phyloP scores from a whole-genome alignment of 2,113 vertebrate genomes.

The Mesitornis unicolor region DNA sequence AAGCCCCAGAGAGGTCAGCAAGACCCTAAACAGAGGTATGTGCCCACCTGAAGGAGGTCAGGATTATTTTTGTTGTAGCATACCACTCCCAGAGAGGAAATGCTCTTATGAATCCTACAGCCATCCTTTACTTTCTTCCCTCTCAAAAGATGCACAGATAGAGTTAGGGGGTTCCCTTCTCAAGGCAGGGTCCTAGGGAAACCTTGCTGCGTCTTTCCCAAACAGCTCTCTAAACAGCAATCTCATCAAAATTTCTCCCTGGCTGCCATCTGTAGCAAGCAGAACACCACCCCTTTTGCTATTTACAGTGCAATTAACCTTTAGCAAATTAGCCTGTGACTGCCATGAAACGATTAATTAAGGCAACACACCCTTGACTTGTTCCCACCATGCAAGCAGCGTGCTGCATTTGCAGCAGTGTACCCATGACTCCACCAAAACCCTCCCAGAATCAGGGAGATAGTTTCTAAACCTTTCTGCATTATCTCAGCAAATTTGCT shows the following conservation, averaged over 20 bases:
- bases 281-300: background rate
- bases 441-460: background rate
- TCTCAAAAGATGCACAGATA: background rate
- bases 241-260: background rate
- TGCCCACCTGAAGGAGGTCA: background rate
- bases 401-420: background rate
- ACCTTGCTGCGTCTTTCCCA: background rate
- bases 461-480: background rate
- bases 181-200: background rate
- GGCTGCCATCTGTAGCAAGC: background rate
- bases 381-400: background rate
- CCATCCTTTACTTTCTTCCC: background rate
- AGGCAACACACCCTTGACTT: constrained; percentile 22
- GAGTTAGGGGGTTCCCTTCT: background rate
- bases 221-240: background rate
- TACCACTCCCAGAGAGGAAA: background rate
- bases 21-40: background rate
- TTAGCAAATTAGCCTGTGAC: constrained; percentile 32
- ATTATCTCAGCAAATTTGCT: background rate
- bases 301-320: constrained; percentile 57
- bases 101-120: background rate
- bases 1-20: background rate
- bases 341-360: constrained; percentile 36
- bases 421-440: background rate
- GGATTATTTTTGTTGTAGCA: background rate